phyloP scores from a whole-genome alignment of 2,888 invertebrate species.

The Muschampia plurimacula region DNA sequence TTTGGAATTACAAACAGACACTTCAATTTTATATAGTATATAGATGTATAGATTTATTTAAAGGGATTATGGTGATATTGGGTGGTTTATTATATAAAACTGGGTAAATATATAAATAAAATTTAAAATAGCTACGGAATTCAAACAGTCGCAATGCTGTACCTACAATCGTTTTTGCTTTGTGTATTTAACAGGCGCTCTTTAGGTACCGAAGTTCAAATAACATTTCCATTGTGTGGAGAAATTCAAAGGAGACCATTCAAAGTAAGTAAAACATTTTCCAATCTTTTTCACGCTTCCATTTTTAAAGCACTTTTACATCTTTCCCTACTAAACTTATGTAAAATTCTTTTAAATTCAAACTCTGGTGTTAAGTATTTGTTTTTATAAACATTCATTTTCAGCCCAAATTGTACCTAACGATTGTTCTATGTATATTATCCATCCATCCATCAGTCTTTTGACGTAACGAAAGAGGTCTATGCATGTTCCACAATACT shows the following conservation, averaged over 20 bases:
- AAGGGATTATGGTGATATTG: too few species aligned
- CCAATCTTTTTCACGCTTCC: conserved; percentile 4
- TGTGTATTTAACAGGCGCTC: conserved; percentile 4
- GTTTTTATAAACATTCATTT: not conserved
- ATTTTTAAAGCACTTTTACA: not conserved
- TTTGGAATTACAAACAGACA: too few species aligned
- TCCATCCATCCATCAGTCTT: too few species aligned
- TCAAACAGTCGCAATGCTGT: too few species aligned
- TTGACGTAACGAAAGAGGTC: too few species aligned
- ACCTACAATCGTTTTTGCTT: not conserved
- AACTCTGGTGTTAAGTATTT: not conserved
- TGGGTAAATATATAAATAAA: too few species aligned
- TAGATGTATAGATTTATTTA: too few species aligned
- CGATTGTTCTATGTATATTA: too few species aligned
- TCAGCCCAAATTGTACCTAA: not conserved
- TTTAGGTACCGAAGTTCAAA: not conserved
- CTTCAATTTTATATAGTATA: too few species aligned
- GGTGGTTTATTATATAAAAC: too few species aligned
- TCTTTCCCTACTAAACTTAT: not conserved
- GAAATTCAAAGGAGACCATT: conserved; percentile 1
- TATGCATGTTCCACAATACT: too few species aligned
- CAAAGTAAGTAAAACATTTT: conserved; percentile 1
- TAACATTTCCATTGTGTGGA: conserved; percentile 1
- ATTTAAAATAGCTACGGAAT: too few species aligned
- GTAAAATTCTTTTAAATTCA: not conserved